Conservation (phyloP, 2,113 vertebrate species). For the Podilymbus podiceps region DNA sequence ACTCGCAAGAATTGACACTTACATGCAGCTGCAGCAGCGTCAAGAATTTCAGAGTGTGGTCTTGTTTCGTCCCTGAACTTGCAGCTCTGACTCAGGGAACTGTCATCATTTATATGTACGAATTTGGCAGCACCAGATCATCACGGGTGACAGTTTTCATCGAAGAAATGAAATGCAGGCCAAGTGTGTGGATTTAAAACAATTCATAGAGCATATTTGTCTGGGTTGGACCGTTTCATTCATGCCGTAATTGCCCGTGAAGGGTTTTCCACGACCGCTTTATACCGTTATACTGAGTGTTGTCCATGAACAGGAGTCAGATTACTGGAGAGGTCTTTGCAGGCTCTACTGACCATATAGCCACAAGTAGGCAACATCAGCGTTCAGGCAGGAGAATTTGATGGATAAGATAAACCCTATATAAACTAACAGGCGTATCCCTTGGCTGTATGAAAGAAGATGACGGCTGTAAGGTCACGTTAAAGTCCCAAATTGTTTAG, state of each 20-base stretch:
- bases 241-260: not conserved
- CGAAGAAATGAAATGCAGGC: not conserved
- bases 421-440: constrained; percentile 45
- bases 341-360: not conserved
- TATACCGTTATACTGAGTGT: not conserved
- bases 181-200: not conserved
- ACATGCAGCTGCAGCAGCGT: not conserved
- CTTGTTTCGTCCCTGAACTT: not conserved
- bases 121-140: not conserved
- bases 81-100: not conserved
- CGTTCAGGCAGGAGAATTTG: not conserved
- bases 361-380: not conserved
- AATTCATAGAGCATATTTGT: not conserved
- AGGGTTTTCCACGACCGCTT: not conserved
- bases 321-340: not conserved
- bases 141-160: not conserved
- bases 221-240: not conserved
- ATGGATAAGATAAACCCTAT: constrained; percentile 39
- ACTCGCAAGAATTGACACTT: not conserved
- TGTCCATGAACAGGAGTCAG: not conserved
- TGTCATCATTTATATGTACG: not conserved
- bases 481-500: constrained; percentile 58
- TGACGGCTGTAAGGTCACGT: constrained; percentile 11
- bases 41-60: not conserved
- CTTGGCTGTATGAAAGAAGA: constrained; percentile 31